phyloP scores from a whole-genome alignment of 1,140 invertebrate species.

The Scaptodrosophila lebanonensis region DNA sequence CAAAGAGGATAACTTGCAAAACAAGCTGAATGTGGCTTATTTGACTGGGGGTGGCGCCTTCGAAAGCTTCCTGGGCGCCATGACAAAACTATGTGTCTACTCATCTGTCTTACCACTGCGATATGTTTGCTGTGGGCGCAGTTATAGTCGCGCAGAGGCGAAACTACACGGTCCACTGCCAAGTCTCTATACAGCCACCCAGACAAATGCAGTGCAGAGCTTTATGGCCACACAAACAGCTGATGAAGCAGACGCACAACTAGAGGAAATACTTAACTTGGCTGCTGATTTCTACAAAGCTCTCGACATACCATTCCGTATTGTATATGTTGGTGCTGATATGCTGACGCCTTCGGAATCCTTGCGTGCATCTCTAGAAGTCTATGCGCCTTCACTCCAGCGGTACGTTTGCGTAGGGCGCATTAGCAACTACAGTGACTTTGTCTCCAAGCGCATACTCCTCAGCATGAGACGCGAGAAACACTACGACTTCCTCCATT shows the following conservation, averaged over 20 bases:
- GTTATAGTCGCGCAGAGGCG: slow-evolving; percentile 78
- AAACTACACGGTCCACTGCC: slow-evolving; percentile 25
- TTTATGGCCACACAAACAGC: slow-evolving; percentile 77
- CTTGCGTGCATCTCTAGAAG: slow-evolving; percentile 80
- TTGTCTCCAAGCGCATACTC: slow-evolving; percentile 82
- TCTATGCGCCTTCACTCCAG: slow-evolving; percentile 79
- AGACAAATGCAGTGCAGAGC: slow-evolving; percentile 79
- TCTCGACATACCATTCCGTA: slow-evolving; percentile 80
- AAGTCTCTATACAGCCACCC: slow-evolving; percentile 80
- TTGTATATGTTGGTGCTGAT: slow-evolving; percentile 78
- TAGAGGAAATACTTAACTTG: slow-evolving; percentile 77
- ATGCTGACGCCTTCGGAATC: slow-evolving; percentile 79
- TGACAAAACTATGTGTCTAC: slow-evolving; percentile 80
- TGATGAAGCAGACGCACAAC: slow-evolving; percentile 71
- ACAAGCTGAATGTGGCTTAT: slow-evolving; percentile 78
- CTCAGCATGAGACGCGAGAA: slow-evolving; percentile 78
- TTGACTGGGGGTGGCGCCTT: slow-evolving; percentile 81
- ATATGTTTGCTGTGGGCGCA: slow-evolving; percentile 80
- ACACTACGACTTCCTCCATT: slow-evolving; percentile 78
- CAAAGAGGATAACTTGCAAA: slow-evolving; percentile 74
- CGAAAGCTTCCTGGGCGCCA: slow-evolving; percentile 80
- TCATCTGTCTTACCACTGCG: slow-evolving; percentile 79
- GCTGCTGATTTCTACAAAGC: slow-evolving; percentile 79
- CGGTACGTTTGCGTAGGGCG: slow-evolving; percentile 81
- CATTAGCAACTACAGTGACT: slow-evolving; percentile 80